phyloP scores from a whole-genome alignment of 1,140 invertebrate genomes.

The Sogatella furcifera region DNA sequence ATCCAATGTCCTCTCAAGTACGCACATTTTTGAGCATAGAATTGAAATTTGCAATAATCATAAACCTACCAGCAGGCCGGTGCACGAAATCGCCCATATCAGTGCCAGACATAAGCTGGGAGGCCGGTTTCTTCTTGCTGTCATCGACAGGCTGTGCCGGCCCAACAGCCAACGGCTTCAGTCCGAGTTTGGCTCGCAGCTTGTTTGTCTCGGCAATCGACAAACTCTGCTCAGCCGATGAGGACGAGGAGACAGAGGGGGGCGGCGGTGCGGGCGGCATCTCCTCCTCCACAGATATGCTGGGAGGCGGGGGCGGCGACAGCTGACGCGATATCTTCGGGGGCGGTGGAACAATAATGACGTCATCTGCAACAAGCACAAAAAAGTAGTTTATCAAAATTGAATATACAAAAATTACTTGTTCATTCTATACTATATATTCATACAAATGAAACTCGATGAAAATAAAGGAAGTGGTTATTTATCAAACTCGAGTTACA shows the following conservation, averaged over 20 bases:
- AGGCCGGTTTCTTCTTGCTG: slow-evolving; percentile 48
- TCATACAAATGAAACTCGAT: too few relatives aligned
- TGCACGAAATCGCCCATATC: slow-evolving; percentile 88
- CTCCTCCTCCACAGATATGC: slow-evolving; percentile 16
- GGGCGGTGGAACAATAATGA: slow-evolving; percentile 25
- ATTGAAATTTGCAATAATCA: too few relatives aligned
- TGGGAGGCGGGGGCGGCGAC: slow-evolving; percentile 29
- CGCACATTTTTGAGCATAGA: too few relatives aligned
- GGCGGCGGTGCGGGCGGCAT: slow-evolving; percentile 12
- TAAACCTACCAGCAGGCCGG: slow-evolving; percentile 58
- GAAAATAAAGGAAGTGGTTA: too few relatives aligned
- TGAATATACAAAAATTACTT: too few relatives aligned
- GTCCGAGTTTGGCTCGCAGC: slow-evolving; percentile 80
- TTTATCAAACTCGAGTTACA: too few relatives aligned
- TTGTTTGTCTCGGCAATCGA: slow-evolving; percentile 89
- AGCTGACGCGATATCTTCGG: slow-evolving; percentile 25
- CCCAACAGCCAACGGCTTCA: slow-evolving; percentile 79
- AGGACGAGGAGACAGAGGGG: slow-evolving; percentile 34
- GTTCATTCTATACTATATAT: too few relatives aligned
- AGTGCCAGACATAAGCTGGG: slow-evolving; percentile 34
- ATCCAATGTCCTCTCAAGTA: too few relatives aligned
- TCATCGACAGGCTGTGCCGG: slow-evolving; percentile 40
- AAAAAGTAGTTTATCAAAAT: background rate
- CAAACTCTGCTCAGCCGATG: slow-evolving; percentile 44
- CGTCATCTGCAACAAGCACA: slow-evolving; percentile 17